Evolutionary conservation across 2,797 vertebrate genomes (phyloP).

Genomic region (Pantherophis alleghaniensis): DNA sequence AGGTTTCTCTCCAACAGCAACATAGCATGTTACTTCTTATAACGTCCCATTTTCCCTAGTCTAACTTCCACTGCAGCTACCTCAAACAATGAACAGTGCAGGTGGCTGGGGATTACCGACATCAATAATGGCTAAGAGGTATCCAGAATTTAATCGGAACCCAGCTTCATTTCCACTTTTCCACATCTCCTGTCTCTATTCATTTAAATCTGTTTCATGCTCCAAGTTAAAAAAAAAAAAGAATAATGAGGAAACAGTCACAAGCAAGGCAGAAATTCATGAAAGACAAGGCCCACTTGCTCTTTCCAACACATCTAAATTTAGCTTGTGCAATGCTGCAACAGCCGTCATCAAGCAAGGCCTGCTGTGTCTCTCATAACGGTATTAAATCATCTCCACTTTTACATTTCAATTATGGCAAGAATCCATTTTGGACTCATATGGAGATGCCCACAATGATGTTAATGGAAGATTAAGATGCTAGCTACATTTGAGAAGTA

Average conservation of each 20-base stretch:
- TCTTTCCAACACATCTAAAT: neutral
- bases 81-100: constrained; percentile 25
- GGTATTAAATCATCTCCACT: neutral
- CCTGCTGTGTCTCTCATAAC: neutral
- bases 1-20: constrained; percentile 32
- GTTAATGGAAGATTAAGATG: neutral
- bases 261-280: neutral
- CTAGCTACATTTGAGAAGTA: neutral
- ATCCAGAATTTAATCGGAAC: neutral
- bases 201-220: neutral
- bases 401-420: neutral
- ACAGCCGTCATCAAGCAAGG: neutral
- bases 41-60: neutral
- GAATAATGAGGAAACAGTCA: neutral
- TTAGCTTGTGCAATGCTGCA: neutral
- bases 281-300: neutral
- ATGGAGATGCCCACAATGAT: neutral
- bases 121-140: neutral
- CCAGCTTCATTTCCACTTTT: neutral
- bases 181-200: neutral
- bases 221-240: neutral
- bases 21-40: constrained; percentile 8
- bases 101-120: neutral
- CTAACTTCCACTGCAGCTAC: constrained; percentile 1
- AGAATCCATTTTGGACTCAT: neutral